Percentiles rank a stretch among this genome's conserved stretches.
These are phyloP conservation scores for Cotesia typhae DNA, from an alignment of 1,140 invertebrate genomes.

Conservation along the genomic window DNA sequence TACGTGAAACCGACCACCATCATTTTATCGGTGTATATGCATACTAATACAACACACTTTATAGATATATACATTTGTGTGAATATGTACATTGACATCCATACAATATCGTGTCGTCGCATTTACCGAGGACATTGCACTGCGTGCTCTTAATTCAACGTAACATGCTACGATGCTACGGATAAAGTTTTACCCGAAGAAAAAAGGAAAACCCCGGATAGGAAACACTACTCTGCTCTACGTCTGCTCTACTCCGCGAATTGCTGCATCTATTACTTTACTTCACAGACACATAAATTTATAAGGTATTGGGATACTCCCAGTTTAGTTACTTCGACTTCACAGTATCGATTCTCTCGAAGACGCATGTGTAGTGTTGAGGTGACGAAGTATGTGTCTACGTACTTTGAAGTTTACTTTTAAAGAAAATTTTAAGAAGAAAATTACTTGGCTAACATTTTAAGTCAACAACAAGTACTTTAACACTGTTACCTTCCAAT, in stretches of 20 bases:
- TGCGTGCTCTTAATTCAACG: constrained; percentile 9
- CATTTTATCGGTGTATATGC: constrained; percentile 10
- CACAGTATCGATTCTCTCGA: too few relatives aligned
- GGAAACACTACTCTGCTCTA: too few relatives aligned
- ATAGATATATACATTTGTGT: neutral
- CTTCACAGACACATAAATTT: neutral
- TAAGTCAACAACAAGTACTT: too few relatives aligned
- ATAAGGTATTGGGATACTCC: neutral
- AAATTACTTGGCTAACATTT: too few relatives aligned
- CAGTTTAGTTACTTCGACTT: too few relatives aligned
- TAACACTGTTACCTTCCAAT: too few relatives aligned
- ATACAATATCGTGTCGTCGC: constrained; percentile 6
- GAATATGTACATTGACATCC: neutral
- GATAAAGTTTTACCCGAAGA: constrained; percentile 3
- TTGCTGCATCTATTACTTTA: neutral
- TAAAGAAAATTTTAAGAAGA: too few relatives aligned
- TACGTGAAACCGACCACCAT: neutral
- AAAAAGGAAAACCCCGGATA: neutral
- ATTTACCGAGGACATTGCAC: constrained; percentile 18
- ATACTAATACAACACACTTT: neutral
- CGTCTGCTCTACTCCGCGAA: too few relatives aligned
- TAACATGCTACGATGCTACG: neutral
- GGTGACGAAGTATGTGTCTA: too few relatives aligned
- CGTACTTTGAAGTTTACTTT: too few relatives aligned
- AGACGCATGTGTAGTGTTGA: too few relatives aligned